A percentile compares a stretch with the other conserved stretches of the same genome.
These are phyloP conservation scores for Digitonthophagus gazella DNA, from an alignment of 2,888 invertebrate species.

Conservation along the genomic window DNA sequence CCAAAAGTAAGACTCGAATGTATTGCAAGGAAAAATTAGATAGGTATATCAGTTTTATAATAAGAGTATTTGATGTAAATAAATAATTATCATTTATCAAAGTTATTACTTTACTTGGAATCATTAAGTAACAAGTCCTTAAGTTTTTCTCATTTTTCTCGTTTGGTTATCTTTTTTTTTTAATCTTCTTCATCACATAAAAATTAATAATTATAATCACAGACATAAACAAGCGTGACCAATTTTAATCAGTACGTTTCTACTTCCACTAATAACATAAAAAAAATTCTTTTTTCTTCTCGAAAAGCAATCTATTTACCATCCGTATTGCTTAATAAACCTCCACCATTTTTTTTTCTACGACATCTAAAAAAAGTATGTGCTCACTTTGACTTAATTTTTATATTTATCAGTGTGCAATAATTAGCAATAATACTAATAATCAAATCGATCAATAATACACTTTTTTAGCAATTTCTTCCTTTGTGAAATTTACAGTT, in stretches of 20 bases:
- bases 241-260: constrained; percentile 32
- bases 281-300: too few relatives aligned
- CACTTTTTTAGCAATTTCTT: too few relatives aligned
- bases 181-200: constrained; percentile 32
- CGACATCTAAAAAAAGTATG: neutral
- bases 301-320: too few relatives aligned
- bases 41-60: neutral
- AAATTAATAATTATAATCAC: constrained; percentile 49
- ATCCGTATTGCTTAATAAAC: neutral
- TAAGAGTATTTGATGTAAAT: neutral
- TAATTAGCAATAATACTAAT: neutral
- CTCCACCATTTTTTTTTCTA: neutral
- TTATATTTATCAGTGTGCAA: neutral
- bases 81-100: too few relatives aligned
- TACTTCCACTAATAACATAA: neutral
- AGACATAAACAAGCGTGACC: constrained; percentile 49
- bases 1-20: neutral
- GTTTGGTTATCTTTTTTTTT: too few relatives aligned
- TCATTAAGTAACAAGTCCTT: neutral
- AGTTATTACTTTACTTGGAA: neutral
- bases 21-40: neutral
- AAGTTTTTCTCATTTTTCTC: too few relatives aligned
- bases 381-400: neutral
- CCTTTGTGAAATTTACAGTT: too few relatives aligned
- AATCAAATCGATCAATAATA: too few relatives aligned